Evolutionary conservation across 2,113 vertebrate genomes (phyloP).

Genomic region (Serilophus lunatus): DNA sequence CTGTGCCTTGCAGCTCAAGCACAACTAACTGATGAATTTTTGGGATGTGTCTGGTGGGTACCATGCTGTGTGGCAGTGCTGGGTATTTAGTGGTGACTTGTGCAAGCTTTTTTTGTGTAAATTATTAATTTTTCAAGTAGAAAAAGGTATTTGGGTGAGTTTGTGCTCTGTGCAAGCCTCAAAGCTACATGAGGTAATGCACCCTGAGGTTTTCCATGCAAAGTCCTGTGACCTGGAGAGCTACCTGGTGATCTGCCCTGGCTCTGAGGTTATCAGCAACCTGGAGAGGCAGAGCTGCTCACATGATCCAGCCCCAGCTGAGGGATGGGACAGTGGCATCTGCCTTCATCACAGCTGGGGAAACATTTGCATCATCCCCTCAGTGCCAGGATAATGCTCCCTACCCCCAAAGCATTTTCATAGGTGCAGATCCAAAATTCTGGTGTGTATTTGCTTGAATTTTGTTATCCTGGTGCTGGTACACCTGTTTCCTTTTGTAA

Average conservation of each 20-base stretch:
- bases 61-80: fast-evolving
- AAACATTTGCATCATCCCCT: background rate
- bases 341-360: fast-evolving
- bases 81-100: background rate
- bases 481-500: background rate
- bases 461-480: background rate
- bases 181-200: background rate
- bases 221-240: background rate
- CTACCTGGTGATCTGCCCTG: background rate
- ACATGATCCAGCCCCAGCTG: no score
- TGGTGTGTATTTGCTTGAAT: background rate
- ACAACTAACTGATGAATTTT: background rate
- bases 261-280: background rate
- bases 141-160: background rate
- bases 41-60: background rate
- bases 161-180: background rate
- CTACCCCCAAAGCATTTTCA: background rate
- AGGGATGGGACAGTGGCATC: background rate
- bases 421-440: background rate
- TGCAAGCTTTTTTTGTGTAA: background rate
- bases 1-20: background rate
- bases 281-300: background rate
- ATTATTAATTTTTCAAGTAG: background rate
- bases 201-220: fast-evolving
- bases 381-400: fast-evolving